A percentile compares a stretch with the other conserved stretches of the same genome.
Conservation (phyloP, 2,888 invertebrate species). For the Xanthorhoe spadicearia region DNA sequence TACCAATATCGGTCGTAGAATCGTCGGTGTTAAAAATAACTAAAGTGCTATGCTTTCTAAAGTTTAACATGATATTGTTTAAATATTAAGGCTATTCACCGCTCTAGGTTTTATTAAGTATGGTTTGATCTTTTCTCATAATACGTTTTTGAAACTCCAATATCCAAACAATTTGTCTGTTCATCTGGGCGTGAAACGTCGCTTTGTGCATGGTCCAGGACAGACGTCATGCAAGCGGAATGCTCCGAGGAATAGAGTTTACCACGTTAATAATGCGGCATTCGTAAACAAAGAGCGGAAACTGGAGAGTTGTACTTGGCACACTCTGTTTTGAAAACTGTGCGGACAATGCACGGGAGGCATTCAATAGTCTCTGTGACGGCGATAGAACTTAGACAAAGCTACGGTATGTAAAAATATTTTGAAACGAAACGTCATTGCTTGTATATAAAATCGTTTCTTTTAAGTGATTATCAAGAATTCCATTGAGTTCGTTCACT, state of each 20-base stretch:
- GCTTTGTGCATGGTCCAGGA: slow-evolving; percentile 38
- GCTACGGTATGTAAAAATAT: slow-evolving; percentile 8
- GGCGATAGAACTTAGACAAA: slow-evolving; percentile 6
- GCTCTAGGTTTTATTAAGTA: not conserved
- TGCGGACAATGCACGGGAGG: slow-evolving; percentile 39
- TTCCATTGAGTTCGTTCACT: not conserved
- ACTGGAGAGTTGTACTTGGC: slow-evolving; percentile 36
- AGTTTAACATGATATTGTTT: no score
- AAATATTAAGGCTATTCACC: no score
- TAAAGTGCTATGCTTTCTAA: not conserved
- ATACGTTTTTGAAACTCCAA: slow-evolving; percentile 4
- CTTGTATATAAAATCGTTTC: not conserved
- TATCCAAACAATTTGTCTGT: slow-evolving; percentile 19
- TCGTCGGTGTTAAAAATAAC: not conserved
- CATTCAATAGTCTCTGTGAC: slow-evolving; percentile 35
- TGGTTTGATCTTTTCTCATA: not conserved
- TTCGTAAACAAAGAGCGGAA: slow-evolving; percentile 46
- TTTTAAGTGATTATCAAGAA: no score
- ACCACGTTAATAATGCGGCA: slow-evolving; percentile 43
- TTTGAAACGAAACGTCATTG: slow-evolving; percentile 1
- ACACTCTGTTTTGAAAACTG: slow-evolving; percentile 41
- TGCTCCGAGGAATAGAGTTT: slow-evolving; percentile 45
- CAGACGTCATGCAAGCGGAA: slow-evolving; percentile 39
- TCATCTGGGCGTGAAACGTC: slow-evolving; percentile 27
- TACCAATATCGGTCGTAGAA: not conserved